Evolutionary conservation across 2,888 invertebrate genomes (phyloP), one percentile per base, ranked within the genome.

Genomic region (Cantharis flavilabris): DNA sequence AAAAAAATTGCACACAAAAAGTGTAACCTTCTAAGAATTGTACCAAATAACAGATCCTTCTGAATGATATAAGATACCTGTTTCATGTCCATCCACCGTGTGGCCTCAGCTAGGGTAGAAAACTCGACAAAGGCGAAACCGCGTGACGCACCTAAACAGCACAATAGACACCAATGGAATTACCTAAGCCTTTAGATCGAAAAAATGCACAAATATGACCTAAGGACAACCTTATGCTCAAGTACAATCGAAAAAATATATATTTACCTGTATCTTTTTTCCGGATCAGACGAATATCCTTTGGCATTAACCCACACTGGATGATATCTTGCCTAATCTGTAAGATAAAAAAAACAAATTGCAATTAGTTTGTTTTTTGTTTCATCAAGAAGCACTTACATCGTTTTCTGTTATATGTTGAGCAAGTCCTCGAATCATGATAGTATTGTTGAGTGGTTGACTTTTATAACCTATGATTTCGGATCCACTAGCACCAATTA

Each of bases 121-220:
- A 97, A 97, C 92, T 97, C 97, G 91, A 97, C 95, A 93, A 96
- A 96, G 89, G 95, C 96, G 92, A 96, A 95, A 88, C 95, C 95
- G 88, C 95, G 92, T 90, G 95, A 95, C 89, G 94, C 93, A 92
- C 96, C 96, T 96, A 93, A 96, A 96, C 91, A 92, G 90, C 87
- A 88, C 87, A 88, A 88, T 88, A 88, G 86, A 88, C 85, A 88
- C 88, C 86, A 88, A 87, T 88, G 87, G 88, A 83, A 87, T 87
- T 88, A 88, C 87, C 87, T 86, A 83, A 84, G 83, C 86, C 83
- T 84, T 83, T 85, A 81, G 83, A 82, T 86, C 88, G 87, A 82
- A 84, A 89, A 75, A 88, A 88, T 89, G 91, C 91, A 91, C 91
- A 91, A 91, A 91, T 90, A 92, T 89, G 89, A 85, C 86, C 86